Evolutionary conservation across 2,797 vertebrate genomes (phyloP), one percentile per base, ranked within the genome.

Genomic region (Sphaeramia orbicularis): DNA sequence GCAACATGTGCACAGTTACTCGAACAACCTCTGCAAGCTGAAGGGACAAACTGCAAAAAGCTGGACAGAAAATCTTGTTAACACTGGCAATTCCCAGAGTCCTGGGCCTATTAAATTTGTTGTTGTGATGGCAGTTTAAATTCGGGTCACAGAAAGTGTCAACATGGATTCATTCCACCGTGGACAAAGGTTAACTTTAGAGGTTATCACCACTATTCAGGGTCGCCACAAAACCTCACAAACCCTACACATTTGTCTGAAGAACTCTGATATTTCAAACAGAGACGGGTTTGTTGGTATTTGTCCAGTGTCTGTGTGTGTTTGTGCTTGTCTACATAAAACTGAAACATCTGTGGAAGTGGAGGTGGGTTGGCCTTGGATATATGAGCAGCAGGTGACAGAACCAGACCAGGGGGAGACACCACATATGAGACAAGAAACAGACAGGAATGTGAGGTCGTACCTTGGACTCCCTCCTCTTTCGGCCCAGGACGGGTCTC

Each of bases 401-500:
- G 49, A 70, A 61, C 0, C n/a, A n/a, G 37, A 44, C 37, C 35
- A 21, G 50, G 59, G 48, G 71, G 65, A 36, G 74, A 69, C 45
- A n/a, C n/a, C 69, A 71, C 19, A 74, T 44, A 36, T 69, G 35
- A 14, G 48, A 63, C 55, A 80, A 77, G 42, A 76, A 80, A 44
- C 61, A 67, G 40, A 32, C 48, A 81, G 65, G 72, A 90, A 67
- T 41, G 53, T 63, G 68, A 79, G 80, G 77, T 78, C 61, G 57
- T 93, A 99, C 98, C 96, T 98, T 99, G 10, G 95, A 93, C 32
- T 98, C 97, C 81, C 93, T 96, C 90, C 92, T 96, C 95, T 96
- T 98, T 66, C 96, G 94, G 85, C 94, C 93, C 90, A 99, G 89
- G 71, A 96, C 86, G 0, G 97, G 97, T 94, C 98, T 97, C 94